Base-by-base conservation (phyloP, 2,797 vertebrate genomes). In the Semaprochilodus insignis region DNA sequence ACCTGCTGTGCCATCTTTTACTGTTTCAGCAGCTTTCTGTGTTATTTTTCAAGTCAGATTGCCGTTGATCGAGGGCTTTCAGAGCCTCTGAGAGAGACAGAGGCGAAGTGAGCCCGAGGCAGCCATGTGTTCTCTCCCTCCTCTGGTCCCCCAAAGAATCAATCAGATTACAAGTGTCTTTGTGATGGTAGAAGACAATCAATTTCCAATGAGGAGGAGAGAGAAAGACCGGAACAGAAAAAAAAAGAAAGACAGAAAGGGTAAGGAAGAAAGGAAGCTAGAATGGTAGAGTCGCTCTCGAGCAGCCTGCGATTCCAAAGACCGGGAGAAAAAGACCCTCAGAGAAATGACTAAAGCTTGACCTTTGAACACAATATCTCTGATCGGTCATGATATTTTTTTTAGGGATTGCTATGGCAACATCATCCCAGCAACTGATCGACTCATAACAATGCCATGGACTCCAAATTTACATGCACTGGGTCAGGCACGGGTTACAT, bases 121-220 rank as follows among this genome's bases (percentile, higher is more conserved):
- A 89, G 90, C 78, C 34, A 90, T 92, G 89, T 93, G 92, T 70
- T 79, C 90, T 92, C 91, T 92, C 91, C 93, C 91, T 93, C 92
- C 91, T 93, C 91, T 88, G 87, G 91, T 90, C 91, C 91, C 82
- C 80, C 83, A 86, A 44, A 87, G 91, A 87, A 94, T 93, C 93
- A 95, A 95, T 95, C 94, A 93, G 92, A 95, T 78, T 94, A 92
- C 93, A 95, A 94, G 95, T 95, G 95, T 95, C 95, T 95, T 96
- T 96, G 95, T 95, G 95, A 95, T 95, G 93, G 93, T 95, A 92
- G 94, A 94, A 95, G 95, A 95, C 95, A 95, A 96, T 96, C 95
- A 95, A 94, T 95, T 94, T 94, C 93, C 93, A 93, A 93, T 92
- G 90, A 91, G 92, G 90, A 88, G 91, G 90, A 94, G 91, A 91